Conservation (phyloP, 1,140 invertebrate species). For the Drosophila sproati region DNA sequence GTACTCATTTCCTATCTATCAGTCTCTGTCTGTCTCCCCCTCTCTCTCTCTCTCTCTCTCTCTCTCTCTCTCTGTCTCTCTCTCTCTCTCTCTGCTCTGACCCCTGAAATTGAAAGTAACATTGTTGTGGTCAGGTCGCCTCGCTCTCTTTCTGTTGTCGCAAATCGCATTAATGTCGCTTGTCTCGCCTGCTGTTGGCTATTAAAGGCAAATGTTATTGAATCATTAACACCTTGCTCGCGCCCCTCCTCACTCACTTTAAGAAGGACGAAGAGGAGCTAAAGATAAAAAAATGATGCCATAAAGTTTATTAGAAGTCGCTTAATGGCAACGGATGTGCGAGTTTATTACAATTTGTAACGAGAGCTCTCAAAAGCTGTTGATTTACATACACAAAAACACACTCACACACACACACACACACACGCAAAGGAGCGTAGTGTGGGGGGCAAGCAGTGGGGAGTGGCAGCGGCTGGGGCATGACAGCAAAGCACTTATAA, state of each 20-base stretch:
- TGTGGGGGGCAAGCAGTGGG: neutral
- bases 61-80: conserved; percentile 15
- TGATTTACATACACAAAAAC: conserved; percentile 44
- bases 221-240: conserved; percentile 76
- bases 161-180: conserved; percentile 70
- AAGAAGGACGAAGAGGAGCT: conserved; percentile 2
- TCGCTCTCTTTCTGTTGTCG: neutral
- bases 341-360: conserved; percentile 82
- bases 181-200: conserved; percentile 61
- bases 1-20: neutral
- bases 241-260: neutral
- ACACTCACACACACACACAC: conserved; percentile 4
- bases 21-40: neutral
- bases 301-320: conserved; percentile 82
- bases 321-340: conserved; percentile 77
- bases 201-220: conserved; percentile 79
- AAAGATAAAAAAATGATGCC: conserved; percentile 62
- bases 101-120: conserved; percentile 38
- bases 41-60: neutral
- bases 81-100: conserved; percentile 1
- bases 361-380: conserved; percentile 63
- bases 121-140: conserved; percentile 34
- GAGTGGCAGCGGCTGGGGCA: neutral
- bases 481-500: conserved; percentile 59
- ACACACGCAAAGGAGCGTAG: neutral